Base-by-base conservation (phyloP, 1,140 invertebrate genomes). In the Myzus persicae region DNA sequence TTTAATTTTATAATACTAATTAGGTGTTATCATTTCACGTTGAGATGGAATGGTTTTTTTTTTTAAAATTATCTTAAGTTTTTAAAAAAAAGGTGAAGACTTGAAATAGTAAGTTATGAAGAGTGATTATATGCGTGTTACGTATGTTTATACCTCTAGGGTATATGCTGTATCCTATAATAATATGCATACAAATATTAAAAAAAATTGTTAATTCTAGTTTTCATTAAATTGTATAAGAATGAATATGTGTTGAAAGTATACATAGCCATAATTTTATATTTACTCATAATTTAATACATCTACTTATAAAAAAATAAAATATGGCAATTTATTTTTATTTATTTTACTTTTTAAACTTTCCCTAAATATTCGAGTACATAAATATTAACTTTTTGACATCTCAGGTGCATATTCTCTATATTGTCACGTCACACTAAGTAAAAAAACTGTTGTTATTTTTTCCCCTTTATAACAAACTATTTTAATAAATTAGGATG, bases 321-420 rank as follows among this genome's bases (percentile, higher is more conserved):
- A 85, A 38, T 89, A 89, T 38, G 46, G 22, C 87, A 40, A 67
- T 90, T 90, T 67, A 42, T 59, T 38, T n/a, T 26, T 40, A 90
- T 59, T 59, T 90, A 90, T 90, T 67, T 67, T 22, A 67, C 51
- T 89, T 90, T 67, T 40, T 59, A 20, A 90, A 90, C 54, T 90
- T 90, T 40, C n/a, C 42, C 20, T 20, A 59, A 90, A 90, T 67
- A 90, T 42, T 90, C 18, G 3, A 90, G 54, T n/a, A n/a, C 38
- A 67, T 90, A 90, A 90, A 90, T 90, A 42, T 42, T 67, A 90
- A 90, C 89, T 90, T 90, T 67, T 90, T 90, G 89, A 90, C 54
- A 67, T 90, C 54, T 67, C 14, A 90, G 54, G 51, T 67, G 38
- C 40, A 89, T 90, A 90, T 44, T 40, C 7, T 40, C 9, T 90